Percentiles rank a stretch among this genome's conserved stretches.
phyloP scores from a whole-genome alignment of 2,888 invertebrate genomes.

The Nematopogon swammerdamellus region DNA sequence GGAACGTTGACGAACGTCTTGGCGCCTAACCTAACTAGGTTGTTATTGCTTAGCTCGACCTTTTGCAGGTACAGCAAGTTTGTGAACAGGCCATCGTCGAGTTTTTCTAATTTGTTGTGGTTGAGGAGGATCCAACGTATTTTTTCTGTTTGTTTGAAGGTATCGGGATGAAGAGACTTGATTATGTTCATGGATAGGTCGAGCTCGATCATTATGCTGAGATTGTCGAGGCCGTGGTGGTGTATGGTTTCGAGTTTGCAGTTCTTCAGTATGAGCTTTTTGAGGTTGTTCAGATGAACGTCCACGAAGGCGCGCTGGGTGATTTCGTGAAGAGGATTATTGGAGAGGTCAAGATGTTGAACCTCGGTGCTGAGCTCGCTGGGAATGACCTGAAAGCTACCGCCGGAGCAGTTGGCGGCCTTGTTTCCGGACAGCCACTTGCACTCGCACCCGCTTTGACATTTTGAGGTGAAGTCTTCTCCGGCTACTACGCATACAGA shows the following conservation, averaged over 20 bases:
- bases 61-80: slow-evolving; percentile 71
- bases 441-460: slow-evolving; percentile 71
- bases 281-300: slow-evolving; percentile 72
- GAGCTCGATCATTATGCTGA: slow-evolving; percentile 76
- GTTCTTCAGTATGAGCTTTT: slow-evolving; percentile 72
- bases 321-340: slow-evolving; percentile 66
- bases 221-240: slow-evolving; percentile 69
- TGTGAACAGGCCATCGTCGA: slow-evolving; percentile 74
- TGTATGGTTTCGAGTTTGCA: slow-evolving; percentile 73
- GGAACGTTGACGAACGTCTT: slow-evolving; percentile 70
- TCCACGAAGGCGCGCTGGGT: slow-evolving; percentile 64
- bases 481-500: slow-evolving; percentile 22
- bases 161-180: slow-evolving; percentile 60
- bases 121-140: slow-evolving; percentile 71
- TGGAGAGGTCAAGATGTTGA: slow-evolving; percentile 69
- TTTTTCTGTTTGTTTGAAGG: slow-evolving; percentile 68
- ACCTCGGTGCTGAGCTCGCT: slow-evolving; percentile 67
- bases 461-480: slow-evolving; percentile 57
- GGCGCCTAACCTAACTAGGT: slow-evolving; percentile 64
- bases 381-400: slow-evolving; percentile 68
- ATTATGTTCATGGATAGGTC: slow-evolving; percentile 77
- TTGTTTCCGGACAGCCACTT: slow-evolving; percentile 84
- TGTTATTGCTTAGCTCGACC: slow-evolving; percentile 75
- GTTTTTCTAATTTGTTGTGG: slow-evolving; percentile 68
- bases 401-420: slow-evolving; percentile 73